These are phyloP conservation scores for Polyommatus icarus DNA, from an alignment of 2,888 invertebrate genomes.

Conservation along the genomic window DNA sequence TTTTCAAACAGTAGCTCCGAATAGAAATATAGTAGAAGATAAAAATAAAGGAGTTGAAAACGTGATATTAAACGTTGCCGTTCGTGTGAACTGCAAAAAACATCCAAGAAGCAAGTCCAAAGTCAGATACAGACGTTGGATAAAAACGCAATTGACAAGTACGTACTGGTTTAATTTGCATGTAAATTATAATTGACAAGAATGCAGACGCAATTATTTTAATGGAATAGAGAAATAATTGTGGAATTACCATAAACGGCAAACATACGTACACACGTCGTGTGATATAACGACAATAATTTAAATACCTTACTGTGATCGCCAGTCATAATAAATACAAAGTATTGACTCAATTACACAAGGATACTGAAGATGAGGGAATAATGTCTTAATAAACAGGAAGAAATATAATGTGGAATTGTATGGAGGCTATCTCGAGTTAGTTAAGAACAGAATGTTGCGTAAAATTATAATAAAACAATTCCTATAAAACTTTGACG, in stretches of 20 bases:
- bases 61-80: neutral
- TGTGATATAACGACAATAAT: conserved; percentile 1
- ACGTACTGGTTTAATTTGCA: conserved; percentile 21
- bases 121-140: conserved; percentile 1
- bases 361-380: neutral
- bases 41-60: neutral
- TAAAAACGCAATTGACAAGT: conserved; percentile 24
- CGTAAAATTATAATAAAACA: neutral
- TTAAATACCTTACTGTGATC: conserved; percentile 6
- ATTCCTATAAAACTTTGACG: neutral
- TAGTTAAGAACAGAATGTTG: neutral
- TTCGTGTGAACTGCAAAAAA: neutral
- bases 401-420: neutral
- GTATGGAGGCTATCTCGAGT: neutral
- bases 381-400: neutral
- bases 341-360: conserved; percentile 1
- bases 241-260: conserved; percentile 19
- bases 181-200: conserved; percentile 24
- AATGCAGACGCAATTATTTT: conserved; percentile 28
- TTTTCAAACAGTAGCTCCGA: neutral
- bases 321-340: conserved; percentile 4
- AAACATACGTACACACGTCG: conserved; percentile 1
- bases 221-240: conserved; percentile 25
- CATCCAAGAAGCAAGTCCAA: neutral
- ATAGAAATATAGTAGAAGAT: neutral